phyloP scores from a whole-genome alignment of 2,797 vertebrate genomes.

The Tragopan temminckii region DNA sequence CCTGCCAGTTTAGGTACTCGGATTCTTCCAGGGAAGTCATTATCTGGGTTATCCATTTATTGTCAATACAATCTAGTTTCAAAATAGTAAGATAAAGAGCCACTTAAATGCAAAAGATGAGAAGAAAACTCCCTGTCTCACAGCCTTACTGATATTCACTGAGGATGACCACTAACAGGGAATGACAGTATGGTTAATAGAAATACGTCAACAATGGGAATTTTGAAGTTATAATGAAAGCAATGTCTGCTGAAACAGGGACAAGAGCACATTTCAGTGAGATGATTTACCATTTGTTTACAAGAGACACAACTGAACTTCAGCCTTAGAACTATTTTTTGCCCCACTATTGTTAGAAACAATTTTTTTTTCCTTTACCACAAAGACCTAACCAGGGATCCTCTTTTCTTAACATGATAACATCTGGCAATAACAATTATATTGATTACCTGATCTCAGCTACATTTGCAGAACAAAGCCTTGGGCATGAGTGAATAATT shows the following conservation, averaged over 20 bases:
- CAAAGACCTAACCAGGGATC: neutral
- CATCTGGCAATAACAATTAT: slow-evolving; percentile 21
- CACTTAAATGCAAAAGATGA: neutral
- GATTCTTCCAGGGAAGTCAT: neutral
- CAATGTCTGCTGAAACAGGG: neutral
- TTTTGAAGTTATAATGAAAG: slow-evolving; percentile 7
- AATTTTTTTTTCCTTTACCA: neutral
- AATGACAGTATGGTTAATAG: neutral
- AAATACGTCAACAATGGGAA: neutral
- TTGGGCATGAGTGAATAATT: slow-evolving; percentile 2
- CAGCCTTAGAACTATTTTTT: neutral
- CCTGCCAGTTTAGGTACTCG: neutral
- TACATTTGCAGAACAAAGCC: slow-evolving; percentile 13
- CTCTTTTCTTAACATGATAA: slow-evolving; percentile 5
- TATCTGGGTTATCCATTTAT: slow-evolving; percentile 7
- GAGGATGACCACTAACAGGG: neutral
- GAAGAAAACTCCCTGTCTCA: neutral
- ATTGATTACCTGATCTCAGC: slow-evolving; percentile 37
- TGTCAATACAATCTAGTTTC: neutral
- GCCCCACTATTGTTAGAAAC: neutral
- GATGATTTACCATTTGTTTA: slow-evolving; percentile 13
- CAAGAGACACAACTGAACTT: neutral
- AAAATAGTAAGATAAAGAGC: slow-evolving; percentile 31
- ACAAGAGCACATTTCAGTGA: slow-evolving; percentile 8
- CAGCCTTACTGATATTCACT: neutral